Percentiles rank a stretch among this genome's conserved stretches.
These are phyloP conservation scores for Morone saxatilis DNA, from an alignment of 2,113 vertebrate species.

Conservation along the genomic window DNA sequence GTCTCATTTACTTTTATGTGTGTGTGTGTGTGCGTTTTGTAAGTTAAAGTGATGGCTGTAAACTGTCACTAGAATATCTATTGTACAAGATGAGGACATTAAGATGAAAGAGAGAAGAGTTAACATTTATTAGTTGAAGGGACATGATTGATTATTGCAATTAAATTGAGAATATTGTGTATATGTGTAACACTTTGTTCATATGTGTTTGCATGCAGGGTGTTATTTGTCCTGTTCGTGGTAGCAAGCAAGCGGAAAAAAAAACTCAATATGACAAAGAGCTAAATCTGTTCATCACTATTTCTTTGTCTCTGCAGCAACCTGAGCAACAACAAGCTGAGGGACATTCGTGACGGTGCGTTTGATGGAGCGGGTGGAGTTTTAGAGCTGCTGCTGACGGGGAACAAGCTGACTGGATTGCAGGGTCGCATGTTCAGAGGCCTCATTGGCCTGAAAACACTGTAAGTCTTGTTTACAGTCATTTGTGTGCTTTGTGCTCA, in stretches of 20 bases:
- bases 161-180: slow-evolving; percentile 23
- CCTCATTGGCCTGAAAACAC: slow-evolving; percentile 91
- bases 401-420: slow-evolving; percentile 91
- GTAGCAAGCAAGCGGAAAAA: not conserved
- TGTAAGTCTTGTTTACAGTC: slow-evolving; percentile 85
- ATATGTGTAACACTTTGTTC: not conserved
- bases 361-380: slow-evolving; percentile 91
- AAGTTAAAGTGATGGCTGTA: not conserved
- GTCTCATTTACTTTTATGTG: slow-evolving; percentile 44
- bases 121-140: slow-evolving; percentile 57
- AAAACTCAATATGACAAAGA: not conserved
- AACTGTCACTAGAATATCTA: slow-evolving; percentile 49
- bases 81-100: slow-evolving; percentile 52
- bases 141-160: slow-evolving; percentile 65
- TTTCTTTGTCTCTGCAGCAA: slow-evolving; percentile 84
- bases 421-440: slow-evolving; percentile 93
- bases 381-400: slow-evolving; percentile 93
- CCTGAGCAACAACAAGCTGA: slow-evolving; percentile 96
- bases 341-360: slow-evolving; percentile 91
- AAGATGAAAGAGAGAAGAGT: slow-evolving; percentile 48
- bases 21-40: slow-evolving; percentile 24
- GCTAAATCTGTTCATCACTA: not conserved
- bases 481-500: not conserved
- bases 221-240: not conserved
- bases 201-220: not conserved